Evolutionary conservation across 92 coral and sea anemone genomes (phyloP).

Genomic region (Micromussa lordhowensis): DNA sequence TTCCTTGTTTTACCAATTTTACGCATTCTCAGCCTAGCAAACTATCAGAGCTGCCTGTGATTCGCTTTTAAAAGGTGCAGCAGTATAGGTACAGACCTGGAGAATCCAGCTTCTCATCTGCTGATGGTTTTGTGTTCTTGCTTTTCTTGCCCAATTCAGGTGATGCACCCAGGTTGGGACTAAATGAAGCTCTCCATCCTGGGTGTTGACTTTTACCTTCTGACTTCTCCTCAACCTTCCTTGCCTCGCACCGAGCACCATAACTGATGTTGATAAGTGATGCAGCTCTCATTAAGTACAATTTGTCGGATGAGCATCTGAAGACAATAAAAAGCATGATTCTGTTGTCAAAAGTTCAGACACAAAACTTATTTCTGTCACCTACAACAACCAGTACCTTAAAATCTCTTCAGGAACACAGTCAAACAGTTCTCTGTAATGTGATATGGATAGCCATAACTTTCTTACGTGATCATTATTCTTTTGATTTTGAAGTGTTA

Average conservation of each 20-base stretch:
- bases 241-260: constrained; percentile 83
- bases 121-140: constrained; percentile 3
- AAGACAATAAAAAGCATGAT: neutral
- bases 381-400: no score
- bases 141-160: constrained; percentile 47
- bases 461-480: no score
- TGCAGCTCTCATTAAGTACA: constrained; percentile 76
- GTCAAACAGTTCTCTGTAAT: neutral
- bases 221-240: constrained; percentile 64
- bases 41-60: no score
- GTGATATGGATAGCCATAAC: no score
- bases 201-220: constrained; percentile 10
- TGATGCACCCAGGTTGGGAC: constrained; percentile 56
- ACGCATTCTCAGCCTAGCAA: no score
- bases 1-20: no score
- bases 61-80: neutral
- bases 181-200: constrained; percentile 31
- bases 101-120: constrained; percentile 43
- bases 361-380: no score
- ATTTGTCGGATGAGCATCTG: constrained; percentile 78
- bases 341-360: no score
- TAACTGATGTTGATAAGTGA: constrained; percentile 83
- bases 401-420: neutral
- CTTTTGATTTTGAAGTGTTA: no score
- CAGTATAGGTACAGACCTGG: constrained; percentile 40